A percentile compares a stretch with the other conserved stretches of the same genome.
phyloP scores from a whole-genome alignment of 2,888 invertebrate genomes.

The Leptothorax acervorum region DNA sequence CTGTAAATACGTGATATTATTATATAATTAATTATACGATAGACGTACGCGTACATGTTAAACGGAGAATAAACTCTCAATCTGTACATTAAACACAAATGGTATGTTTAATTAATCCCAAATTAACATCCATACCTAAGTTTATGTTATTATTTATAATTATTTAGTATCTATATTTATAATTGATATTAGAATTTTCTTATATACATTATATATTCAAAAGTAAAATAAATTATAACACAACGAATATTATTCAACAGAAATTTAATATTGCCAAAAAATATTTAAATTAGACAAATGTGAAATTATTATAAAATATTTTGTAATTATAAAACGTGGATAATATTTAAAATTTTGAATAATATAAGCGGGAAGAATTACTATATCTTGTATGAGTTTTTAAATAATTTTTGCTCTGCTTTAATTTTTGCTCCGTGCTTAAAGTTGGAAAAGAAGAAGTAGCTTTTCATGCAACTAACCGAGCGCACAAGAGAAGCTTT shows the following conservation, averaged over 20 bases:
- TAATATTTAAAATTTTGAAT: not conserved
- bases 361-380: slow-evolving; percentile 51
- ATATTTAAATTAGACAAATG: not conserved
- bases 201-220: not conserved
- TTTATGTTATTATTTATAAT: not conserved
- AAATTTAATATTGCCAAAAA: not conserved
- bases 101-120: slow-evolving; percentile 39
- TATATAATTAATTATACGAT: slow-evolving; percentile 60
- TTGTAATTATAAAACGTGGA: not conserved
- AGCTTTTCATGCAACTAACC: slow-evolving; percentile 59
- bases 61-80: slow-evolving; percentile 79
- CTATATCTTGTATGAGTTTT: slow-evolving; percentile 46
- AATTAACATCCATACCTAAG: slow-evolving; percentile 42
- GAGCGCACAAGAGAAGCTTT: slow-evolving; percentile 72
- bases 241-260: not conserved
- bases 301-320: not conserved
- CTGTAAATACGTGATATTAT: slow-evolving; percentile 76
- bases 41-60: slow-evolving; percentile 74
- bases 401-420: slow-evolving; percentile 58
- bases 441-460: slow-evolving; percentile 9
- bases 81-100: slow-evolving; percentile 73
- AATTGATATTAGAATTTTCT: not conserved
- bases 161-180: not conserved
- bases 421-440: slow-evolving; percentile 55
- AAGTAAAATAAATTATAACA: not conserved